Evolutionary conservation across 2,888 invertebrate species (phyloP).

Genomic region (Dryococelus australis): DNA sequence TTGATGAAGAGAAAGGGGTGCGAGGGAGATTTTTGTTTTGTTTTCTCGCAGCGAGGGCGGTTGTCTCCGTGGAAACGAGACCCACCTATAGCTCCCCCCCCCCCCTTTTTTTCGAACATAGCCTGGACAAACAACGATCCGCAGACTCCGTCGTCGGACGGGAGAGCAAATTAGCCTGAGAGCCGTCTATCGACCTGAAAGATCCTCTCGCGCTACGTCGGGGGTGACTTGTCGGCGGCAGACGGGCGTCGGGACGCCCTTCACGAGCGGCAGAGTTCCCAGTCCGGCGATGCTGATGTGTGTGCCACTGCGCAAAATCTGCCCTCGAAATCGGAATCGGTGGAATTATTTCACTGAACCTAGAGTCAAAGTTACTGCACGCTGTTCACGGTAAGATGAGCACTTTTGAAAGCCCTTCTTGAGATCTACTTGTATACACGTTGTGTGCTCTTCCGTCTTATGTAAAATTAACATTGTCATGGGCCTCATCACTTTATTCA

Average conservation of each 20-base stretch:
- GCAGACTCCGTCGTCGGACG: neutral
- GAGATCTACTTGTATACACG: too few relatives aligned
- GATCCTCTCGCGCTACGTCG: neutral
- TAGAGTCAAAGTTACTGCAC: too few relatives aligned
- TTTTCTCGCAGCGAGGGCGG: neutral
- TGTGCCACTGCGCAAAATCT: too few relatives aligned
- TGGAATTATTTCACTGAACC: too few relatives aligned
- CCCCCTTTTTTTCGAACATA: neutral
- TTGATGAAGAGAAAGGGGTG: neutral
- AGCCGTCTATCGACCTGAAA: neutral
- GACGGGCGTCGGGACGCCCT: neutral
- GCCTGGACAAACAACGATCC: neutral
- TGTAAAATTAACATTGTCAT: too few relatives aligned
- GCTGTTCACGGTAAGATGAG: too few relatives aligned
- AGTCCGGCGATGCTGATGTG: neutral
- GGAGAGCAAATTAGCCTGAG: neutral
- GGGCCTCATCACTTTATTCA: too few relatives aligned
- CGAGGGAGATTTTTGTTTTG: neutral
- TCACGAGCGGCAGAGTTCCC: neutral
- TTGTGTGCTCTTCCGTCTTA: too few relatives aligned
- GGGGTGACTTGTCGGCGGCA: neutral
- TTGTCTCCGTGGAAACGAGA: slow-evolving; percentile 8
- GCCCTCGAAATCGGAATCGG: too few relatives aligned
- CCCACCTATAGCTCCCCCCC: neutral
- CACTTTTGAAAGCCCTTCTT: too few relatives aligned